Evolutionary conservation across 2,888 invertebrate species (phyloP).

Genomic region (Dendrolimus pini): DNA sequence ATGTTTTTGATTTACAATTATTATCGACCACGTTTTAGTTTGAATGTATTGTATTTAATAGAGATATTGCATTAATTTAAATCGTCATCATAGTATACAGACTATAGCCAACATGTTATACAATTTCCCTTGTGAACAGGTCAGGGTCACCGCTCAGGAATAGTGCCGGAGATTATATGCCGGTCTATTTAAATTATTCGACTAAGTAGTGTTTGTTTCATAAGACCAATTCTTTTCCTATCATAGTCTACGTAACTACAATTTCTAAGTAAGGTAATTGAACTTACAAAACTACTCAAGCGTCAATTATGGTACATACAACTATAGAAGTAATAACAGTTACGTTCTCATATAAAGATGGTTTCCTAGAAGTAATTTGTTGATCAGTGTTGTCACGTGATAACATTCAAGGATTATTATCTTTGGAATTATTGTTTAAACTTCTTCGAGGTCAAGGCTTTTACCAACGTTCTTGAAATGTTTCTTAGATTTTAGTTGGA

Average conservation of each 20-base stretch:
- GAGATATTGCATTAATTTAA: no score
- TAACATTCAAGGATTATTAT: not conserved
- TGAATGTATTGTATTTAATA: no score
- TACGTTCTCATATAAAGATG: not conserved
- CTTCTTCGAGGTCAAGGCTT: not conserved
- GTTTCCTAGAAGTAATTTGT: not conserved
- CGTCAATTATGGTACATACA: slow-evolving; percentile 7
- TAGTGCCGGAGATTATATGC: no score
- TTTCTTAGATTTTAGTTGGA: not conserved
- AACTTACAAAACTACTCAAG: not conserved
- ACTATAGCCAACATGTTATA: no score
- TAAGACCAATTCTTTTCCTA: not conserved
- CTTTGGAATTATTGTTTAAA: not conserved
- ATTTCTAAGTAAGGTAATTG: not conserved
- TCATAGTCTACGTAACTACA: not conserved
- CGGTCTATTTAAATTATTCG: no score
- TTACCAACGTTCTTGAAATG: not conserved
- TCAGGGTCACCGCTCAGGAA: no score
- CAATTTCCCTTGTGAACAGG: no score
- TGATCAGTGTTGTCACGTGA: not conserved
- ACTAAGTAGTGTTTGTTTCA: no score
- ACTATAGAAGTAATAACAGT: not conserved
- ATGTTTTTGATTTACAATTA: no score
- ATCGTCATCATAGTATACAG: no score
- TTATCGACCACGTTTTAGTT: no score